Conservation (phyloP, 2,113 vertebrate genomes). For the Scartelaos histophorus region DNA sequence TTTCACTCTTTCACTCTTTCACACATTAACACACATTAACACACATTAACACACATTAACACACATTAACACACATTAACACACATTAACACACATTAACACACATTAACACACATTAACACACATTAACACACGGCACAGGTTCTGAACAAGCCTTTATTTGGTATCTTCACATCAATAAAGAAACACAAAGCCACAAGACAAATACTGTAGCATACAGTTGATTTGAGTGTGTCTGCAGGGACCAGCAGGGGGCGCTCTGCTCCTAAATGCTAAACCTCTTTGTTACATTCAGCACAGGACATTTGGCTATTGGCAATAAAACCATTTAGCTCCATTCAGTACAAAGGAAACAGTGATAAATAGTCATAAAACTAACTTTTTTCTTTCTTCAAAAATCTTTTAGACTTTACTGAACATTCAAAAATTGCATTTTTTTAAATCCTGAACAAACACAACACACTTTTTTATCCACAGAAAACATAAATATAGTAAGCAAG, state of each 20-base stretch:
- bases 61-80: not conserved
- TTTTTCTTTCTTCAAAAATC: no score
- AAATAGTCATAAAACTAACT: not conserved
- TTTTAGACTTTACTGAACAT: not conserved
- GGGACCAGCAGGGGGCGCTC: not conserved
- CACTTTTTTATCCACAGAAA: not conserved
- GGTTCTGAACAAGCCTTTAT: not conserved
- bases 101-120: not conserved
- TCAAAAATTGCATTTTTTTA: not conserved
- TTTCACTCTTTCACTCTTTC: no score
- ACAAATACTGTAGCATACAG: not conserved
- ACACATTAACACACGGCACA: not conserved
- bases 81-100: not conserved
- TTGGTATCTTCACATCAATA: constrained; percentile 1
- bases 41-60: not conserved
- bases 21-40: not conserved
- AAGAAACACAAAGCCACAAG: not conserved
- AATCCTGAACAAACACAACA: not conserved
- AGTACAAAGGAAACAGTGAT: not conserved
- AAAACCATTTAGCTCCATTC: not conserved
- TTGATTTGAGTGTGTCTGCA: not conserved
- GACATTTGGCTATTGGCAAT: not conserved
- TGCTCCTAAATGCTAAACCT: not conserved
- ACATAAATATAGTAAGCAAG: no score
- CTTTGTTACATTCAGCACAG: not conserved